phyloP scores from a whole-genome alignment of 2,888 invertebrate species.

The Stegana nigrithorax region DNA sequence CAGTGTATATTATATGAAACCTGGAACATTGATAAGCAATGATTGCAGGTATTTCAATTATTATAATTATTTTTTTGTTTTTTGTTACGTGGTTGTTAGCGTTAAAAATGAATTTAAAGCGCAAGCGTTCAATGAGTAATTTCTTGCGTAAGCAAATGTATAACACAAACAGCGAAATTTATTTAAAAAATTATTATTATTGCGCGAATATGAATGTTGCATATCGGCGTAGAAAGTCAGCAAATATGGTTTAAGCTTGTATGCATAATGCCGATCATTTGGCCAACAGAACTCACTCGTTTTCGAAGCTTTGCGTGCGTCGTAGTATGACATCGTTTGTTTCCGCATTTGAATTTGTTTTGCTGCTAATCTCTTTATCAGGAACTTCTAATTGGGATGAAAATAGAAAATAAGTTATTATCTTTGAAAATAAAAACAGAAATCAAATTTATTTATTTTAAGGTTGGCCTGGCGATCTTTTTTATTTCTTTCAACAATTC shows the following conservation, averaged over 20 bases:
- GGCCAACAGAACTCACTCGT: constrained; percentile 80
- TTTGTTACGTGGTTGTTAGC: not conserved
- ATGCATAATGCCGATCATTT: no score
- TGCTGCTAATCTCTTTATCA: constrained; percentile 70
- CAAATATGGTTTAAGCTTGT: constrained; percentile 24
- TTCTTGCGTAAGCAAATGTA: constrained; percentile 30
- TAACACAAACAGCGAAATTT: constrained; percentile 48
- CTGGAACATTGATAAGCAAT: no score
- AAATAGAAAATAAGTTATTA: constrained; percentile 5
- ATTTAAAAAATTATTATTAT: constrained; percentile 32
- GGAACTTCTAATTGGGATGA: constrained; percentile 68
- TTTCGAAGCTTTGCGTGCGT: constrained; percentile 88
- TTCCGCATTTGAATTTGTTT: constrained; percentile 43
- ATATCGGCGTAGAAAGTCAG: no score
- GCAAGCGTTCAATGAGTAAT: not conserved
- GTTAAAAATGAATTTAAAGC: constrained; percentile 2
- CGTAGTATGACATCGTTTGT: constrained; percentile 77
- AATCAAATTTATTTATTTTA: no score
- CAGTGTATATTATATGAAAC: no score
- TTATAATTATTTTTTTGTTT: no score
- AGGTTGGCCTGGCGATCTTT: no score
- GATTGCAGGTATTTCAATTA: no score
- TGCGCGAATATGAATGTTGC: constrained; percentile 42
- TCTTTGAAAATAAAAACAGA: no score
- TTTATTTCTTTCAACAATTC: no score